Percentiles rank a stretch among this genome's conserved stretches.
These are phyloP conservation scores for Gadus macrocephalus DNA, from an alignment of 2,113 vertebrate species.

Conservation along the genomic window DNA sequence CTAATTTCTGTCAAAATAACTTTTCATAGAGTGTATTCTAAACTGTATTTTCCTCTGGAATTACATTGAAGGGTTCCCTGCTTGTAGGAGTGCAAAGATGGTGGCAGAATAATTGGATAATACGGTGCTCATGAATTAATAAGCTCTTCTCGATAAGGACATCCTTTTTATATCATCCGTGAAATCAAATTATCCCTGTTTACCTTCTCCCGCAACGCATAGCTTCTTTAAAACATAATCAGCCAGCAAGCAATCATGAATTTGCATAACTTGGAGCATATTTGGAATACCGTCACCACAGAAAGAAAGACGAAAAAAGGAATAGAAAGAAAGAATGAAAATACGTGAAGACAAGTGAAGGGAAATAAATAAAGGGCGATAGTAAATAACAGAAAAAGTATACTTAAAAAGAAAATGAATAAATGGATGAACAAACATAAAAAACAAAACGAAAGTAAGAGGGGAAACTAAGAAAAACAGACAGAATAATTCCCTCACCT, in stretches of 20 bases:
- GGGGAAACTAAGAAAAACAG: too few species aligned
- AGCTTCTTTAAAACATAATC: slow-evolving; percentile 16
- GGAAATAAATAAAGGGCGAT: too few species aligned
- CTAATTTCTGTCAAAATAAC: too few species aligned
- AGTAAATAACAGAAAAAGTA: too few species aligned
- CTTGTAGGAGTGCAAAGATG: background rate
- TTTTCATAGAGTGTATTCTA: too few species aligned
- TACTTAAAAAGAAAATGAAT: too few species aligned
- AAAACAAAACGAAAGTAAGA: too few species aligned
- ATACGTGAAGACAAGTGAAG: background rate
- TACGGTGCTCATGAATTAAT: slow-evolving; percentile 8
- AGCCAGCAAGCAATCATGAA: background rate
- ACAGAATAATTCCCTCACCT: slow-evolving; percentile 73
- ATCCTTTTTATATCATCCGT: slow-evolving; percentile 18
- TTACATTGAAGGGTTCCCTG: too few species aligned
- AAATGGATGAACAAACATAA: too few species aligned
- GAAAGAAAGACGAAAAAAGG: background rate
- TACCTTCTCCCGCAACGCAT: slow-evolving; percentile 5
- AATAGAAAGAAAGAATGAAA: background rate
- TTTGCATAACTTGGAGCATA: background rate
- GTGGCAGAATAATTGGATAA: slow-evolving; percentile 7
- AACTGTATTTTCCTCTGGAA: too few species aligned
- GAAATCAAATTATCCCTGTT: slow-evolving; percentile 20
- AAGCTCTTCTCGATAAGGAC: slow-evolving; percentile 2
- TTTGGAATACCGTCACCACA: slow-evolving; percentile 6